Percentiles rank a stretch among this genome's conserved stretches.
Evolutionary conservation across 2,888 invertebrate genomes (phyloP).

Genomic region (Drosophila helvetica): DNA sequence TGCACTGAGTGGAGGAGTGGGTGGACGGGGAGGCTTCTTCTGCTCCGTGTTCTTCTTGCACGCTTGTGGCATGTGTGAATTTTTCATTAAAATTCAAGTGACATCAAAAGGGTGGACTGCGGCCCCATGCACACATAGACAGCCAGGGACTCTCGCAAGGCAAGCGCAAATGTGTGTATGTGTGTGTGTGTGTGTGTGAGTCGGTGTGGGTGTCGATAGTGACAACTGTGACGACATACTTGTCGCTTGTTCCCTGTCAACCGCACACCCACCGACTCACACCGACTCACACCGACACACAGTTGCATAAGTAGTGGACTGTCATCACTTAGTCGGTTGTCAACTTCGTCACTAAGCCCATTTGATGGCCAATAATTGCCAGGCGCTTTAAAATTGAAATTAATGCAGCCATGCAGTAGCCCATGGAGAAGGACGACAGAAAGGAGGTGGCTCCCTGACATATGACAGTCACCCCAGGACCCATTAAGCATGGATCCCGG

Average conservation of each 20-base stretch:
- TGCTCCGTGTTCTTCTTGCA: conserved; percentile 52
- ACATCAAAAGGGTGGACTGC: conserved; percentile 80
- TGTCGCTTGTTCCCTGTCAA: conserved; percentile 72
- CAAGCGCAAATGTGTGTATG: conserved; percentile 1
- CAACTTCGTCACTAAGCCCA: conserved; percentile 51
- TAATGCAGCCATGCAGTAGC: conserved; percentile 24
- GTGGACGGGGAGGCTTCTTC: conserved; percentile 5
- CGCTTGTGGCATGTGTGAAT: conserved; percentile 79
- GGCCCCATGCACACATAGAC: conserved; percentile 38
- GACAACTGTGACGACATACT: conserved; percentile 81
- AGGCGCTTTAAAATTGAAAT: conserved; percentile 56
- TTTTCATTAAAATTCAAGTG: conserved; percentile 81
- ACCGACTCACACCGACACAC: conserved; percentile 14
- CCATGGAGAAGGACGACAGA: no score
- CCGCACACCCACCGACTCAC: conserved; percentile 30
- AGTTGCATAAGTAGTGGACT: conserved; percentile 63
- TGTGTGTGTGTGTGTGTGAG: conserved; percentile 52
- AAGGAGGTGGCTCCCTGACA: conserved; percentile 17
- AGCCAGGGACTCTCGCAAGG: conserved; percentile 16
- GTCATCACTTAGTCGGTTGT: conserved; percentile 66
- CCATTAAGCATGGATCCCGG: conserved; percentile 27
- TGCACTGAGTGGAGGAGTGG: conserved; percentile 36
- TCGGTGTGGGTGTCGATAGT: conserved; percentile 71
- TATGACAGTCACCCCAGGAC: conserved; percentile 32
- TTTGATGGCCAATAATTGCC: conserved; percentile 60